Evolutionary conservation across 1,140 invertebrate genomes (phyloP).

Genomic region (Hyphantria cunea): DNA sequence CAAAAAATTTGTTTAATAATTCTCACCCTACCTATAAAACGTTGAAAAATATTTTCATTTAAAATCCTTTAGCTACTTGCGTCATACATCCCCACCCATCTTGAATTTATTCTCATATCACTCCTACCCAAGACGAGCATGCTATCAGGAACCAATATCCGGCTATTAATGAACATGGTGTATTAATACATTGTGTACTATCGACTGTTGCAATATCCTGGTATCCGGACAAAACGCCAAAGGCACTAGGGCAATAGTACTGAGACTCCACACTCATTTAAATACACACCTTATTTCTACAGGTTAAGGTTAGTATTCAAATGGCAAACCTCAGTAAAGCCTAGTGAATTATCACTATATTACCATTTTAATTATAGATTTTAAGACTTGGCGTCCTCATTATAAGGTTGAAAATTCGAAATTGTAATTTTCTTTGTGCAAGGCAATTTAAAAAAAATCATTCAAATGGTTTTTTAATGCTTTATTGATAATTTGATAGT

Average conservation of each 20-base stretch:
- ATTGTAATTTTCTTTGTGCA: too few relatives aligned
- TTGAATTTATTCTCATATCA: not conserved
- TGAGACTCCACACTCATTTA: not conserved
- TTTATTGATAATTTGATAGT: too few relatives aligned
- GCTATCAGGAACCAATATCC: conserved; percentile 24
- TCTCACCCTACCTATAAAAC: too few relatives aligned
- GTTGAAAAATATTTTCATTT: too few relatives aligned
- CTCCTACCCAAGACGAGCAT: not conserved
- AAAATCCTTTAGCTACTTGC: too few relatives aligned
- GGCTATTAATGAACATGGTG: conserved; percentile 16
- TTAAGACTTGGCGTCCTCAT: not conserved
- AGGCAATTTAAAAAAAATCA: too few relatives aligned
- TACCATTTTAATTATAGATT: not conserved
- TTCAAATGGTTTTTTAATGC: too few relatives aligned
- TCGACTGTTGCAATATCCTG: conserved; percentile 16
- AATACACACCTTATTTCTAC: not conserved
- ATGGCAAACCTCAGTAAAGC: not conserved
- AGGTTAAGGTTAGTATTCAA: not conserved
- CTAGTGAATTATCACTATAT: too few relatives aligned
- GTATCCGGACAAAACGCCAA: not conserved
- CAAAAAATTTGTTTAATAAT: too few relatives aligned
- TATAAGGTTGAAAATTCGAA: too few relatives aligned
- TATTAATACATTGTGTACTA: conserved; percentile 27
- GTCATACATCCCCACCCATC: too few relatives aligned
- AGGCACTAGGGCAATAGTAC: conserved; percentile 30